phyloP scores from a whole-genome alignment of 2,888 invertebrate species.

The Dichetophora obliterata region DNA sequence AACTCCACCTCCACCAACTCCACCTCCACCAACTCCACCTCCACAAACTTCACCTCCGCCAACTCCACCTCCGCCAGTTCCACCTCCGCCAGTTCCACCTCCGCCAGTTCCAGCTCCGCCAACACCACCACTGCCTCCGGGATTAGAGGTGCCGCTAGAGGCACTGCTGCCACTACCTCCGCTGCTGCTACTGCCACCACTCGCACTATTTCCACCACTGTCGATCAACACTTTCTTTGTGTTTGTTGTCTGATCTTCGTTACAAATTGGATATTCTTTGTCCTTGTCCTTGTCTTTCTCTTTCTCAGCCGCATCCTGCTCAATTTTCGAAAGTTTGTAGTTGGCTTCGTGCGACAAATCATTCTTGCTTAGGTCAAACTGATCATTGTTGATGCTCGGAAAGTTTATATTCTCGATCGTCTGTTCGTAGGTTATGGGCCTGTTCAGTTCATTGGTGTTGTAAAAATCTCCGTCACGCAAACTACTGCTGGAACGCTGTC shows the following conservation, averaged over 20 bases:
- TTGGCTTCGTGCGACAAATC: conserved; percentile 68
- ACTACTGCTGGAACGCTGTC: background rate
- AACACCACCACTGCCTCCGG: background rate
- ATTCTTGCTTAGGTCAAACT: conserved; percentile 54
- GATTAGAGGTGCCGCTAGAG: too few relatives aligned
- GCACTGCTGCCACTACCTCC: too few relatives aligned
- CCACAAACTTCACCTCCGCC: background rate
- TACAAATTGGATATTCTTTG: too few relatives aligned
- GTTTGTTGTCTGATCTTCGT: too few relatives aligned
- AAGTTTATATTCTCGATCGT: conserved; percentile 13
- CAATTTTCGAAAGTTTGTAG: conserved; percentile 68
- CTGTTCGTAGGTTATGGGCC: conserved; percentile 8
- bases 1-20: background rate
- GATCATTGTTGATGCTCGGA: conserved; percentile 50
- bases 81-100: too few relatives aligned
- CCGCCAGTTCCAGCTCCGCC: too few relatives aligned
- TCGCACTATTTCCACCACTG: too few relatives aligned
- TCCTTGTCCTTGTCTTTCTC: background rate
- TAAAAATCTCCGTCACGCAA: too few relatives aligned
- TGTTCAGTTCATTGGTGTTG: background rate
- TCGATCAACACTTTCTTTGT: too few relatives aligned
- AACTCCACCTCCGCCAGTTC: background rate
- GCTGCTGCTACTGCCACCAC: too few relatives aligned
- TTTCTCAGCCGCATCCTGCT: conserved; percentile 64
- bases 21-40: background rate